phyloP scores from a whole-genome alignment of 1,140 invertebrate species.

The Polypedilum vanderplanki region DNA sequence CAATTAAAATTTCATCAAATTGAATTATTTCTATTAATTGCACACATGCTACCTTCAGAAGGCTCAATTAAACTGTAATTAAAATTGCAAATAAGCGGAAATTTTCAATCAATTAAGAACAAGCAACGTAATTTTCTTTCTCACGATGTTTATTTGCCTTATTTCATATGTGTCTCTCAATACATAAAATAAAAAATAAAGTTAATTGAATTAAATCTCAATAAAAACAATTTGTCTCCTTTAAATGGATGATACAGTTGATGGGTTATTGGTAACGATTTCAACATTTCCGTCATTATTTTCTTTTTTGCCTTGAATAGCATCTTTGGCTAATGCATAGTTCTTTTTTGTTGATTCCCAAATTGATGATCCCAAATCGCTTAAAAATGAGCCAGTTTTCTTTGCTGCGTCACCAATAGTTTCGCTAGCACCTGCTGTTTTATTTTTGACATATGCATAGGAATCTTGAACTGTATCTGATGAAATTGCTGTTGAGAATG shows the following conservation, averaged over 20 bases:
- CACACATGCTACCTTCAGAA: neutral
- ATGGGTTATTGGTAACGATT: neutral
- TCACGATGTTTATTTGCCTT: neutral
- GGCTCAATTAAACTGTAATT: neutral
- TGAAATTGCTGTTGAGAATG: neutral
- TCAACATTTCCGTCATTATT: neutral
- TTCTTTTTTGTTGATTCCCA: neutral
- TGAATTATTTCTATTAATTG: too few species aligned
- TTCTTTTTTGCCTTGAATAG: neutral
- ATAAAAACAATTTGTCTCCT: neutral
- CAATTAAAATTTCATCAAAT: neutral
- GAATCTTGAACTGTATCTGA: neutral
- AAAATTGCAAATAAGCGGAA: conserved; percentile 5
- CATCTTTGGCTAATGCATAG: neutral
- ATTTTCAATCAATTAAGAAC: neutral
- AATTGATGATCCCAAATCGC: neutral
- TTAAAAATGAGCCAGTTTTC: neutral
- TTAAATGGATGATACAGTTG: neutral
- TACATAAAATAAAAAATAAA: neutral
- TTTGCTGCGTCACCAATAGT: neutral
- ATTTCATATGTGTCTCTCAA: neutral
- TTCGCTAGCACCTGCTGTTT: neutral
- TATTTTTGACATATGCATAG: neutral
- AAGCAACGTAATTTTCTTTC: neutral
- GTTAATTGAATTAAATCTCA: neutral